phyloP scores from a whole-genome alignment of 2,797 vertebrate species.

The Pristis pectinata region DNA sequence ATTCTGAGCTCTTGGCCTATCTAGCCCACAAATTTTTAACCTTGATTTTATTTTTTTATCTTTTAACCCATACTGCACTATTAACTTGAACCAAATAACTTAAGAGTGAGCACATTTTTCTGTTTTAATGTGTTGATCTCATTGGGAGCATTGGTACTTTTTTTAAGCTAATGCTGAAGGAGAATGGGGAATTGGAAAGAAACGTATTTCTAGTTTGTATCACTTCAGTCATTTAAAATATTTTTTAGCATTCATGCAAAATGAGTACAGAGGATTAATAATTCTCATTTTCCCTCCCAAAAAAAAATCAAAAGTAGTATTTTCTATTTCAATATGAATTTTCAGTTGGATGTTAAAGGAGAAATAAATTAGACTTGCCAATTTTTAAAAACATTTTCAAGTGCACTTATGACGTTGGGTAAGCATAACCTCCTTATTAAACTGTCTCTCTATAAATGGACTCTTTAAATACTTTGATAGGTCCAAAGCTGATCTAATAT shows the following conservation, averaged over 20 bases:
- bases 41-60: no score
- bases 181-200: neutral
- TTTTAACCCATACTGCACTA: neutral
- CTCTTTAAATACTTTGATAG: neutral
- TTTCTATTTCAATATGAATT: neutral
- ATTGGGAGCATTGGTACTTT: neutral
- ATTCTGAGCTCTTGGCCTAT: neutral
- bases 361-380: neutral
- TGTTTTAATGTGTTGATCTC: neutral
- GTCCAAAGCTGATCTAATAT: neutral
- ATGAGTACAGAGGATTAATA: neutral
- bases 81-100: neutral
- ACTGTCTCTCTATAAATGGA: neutral
- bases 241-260: neutral
- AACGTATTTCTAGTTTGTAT: neutral
- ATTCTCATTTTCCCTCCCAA: neutral
- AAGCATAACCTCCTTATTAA: neutral
- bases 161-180: neutral
- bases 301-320: neutral
- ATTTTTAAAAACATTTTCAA: neutral
- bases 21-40: neutral
- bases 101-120: neutral
- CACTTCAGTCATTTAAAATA: neutral
- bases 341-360: no score
- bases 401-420: neutral